Percentiles rank a stretch among this genome's conserved stretches.
These are phyloP conservation scores for Maniola jurtina DNA, from an alignment of 1,140 invertebrate genomes.

Conservation along the genomic window DNA sequence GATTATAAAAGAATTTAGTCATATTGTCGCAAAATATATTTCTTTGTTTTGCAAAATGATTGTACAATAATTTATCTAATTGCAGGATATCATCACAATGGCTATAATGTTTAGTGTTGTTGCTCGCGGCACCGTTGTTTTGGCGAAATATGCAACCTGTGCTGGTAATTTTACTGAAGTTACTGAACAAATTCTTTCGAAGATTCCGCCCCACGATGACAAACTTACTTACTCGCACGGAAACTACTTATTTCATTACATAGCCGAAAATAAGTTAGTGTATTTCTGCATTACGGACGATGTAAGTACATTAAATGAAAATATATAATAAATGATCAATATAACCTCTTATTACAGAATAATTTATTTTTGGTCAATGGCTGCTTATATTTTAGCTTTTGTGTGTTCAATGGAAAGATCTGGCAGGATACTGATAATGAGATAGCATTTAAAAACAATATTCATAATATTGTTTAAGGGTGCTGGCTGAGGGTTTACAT, in stretches of 20 bases:
- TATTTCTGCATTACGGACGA: conserved; percentile 97
- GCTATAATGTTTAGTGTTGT: conserved; percentile 94
- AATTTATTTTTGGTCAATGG: too few species aligned
- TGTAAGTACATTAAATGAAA: conserved; percentile 81
- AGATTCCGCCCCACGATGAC: conserved; percentile 91
- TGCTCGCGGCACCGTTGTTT: conserved; percentile 89
- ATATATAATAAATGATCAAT: too few species aligned
- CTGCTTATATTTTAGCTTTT: too few species aligned
- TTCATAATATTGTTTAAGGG: too few species aligned
- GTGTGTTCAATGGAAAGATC: too few species aligned
- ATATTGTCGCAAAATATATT: not conserved
- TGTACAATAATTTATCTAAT: conserved; percentile 19
- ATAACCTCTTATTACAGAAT: too few species aligned
- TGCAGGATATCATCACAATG: conserved; percentile 78
- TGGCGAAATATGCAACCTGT: conserved; percentile 94
- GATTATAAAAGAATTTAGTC: too few species aligned
- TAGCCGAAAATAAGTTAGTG: conserved; percentile 91
- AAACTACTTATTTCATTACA: conserved; percentile 95
- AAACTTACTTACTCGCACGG: conserved; percentile 96
- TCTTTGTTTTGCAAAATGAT: conserved; percentile 29
- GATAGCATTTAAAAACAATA: too few species aligned
- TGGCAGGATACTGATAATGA: too few species aligned
- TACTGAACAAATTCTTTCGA: conserved; percentile 92
- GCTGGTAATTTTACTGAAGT: conserved; percentile 96
- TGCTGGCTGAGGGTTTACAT: too few species aligned